Evolutionary conservation across 1,140 invertebrate species (phyloP), one percentile per base, ranked within the genome.

Genomic region (Drosophila kanapiae): DNA sequence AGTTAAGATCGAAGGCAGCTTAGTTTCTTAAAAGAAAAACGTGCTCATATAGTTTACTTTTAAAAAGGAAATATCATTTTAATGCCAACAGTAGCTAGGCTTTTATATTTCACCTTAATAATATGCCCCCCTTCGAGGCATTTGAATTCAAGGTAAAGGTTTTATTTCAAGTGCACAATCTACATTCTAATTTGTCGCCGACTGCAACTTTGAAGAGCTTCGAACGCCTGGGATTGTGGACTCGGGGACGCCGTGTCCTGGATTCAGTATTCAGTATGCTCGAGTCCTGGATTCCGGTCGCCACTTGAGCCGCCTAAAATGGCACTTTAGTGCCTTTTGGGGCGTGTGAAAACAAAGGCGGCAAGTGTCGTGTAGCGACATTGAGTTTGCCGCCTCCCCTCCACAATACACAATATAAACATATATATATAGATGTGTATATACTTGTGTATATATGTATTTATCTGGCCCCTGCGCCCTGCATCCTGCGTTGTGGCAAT

Each of bases 301-400:
- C 75, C 79, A 85, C 86, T 92, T 81, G 84, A 87, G 91, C 81
- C 59, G 74, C 91, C 91, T 90, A 92, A 91, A 92, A 91, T 91
- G 83, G 84, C 91, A 92, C 86, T 92, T 91, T 91, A 92, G 82
- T 87, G 83, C 85, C 82, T 91, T 92, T 87, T 80, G 91, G 83
- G 91, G 90, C 82, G 91, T 91, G 81, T 82, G 78, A 91, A 88
- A 91, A 83, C 84, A 88, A 88, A 91, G 78, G 75, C 83, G 81
- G 69, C 78, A 91, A 91, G 84, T 88, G 80, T 90, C 85, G 84
- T 87, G 78, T 78, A 71, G 72, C 85, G 75, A 38, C 83, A 82
- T 71, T 87, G 79, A 79, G 79, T 78, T 65, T 63, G 53, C 76
- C 76, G 29, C 43, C 18, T n/a, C 23, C 11, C 13, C 62, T 33